Base-by-base conservation (phyloP, 2,797 vertebrate genomes). In the Malacoraja senta region DNA sequence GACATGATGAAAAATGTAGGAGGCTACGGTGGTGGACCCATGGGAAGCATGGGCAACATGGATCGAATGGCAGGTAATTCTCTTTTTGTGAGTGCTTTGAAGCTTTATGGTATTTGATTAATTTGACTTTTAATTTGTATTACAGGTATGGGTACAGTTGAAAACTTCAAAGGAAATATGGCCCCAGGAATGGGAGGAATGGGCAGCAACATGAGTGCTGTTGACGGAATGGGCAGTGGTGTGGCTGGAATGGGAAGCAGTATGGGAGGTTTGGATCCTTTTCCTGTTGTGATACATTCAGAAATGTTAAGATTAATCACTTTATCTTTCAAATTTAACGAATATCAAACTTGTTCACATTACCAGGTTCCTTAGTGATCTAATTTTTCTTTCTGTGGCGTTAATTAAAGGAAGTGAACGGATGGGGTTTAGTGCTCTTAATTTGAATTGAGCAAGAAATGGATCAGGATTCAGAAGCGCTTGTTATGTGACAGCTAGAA, bases 1-100 rank as follows among this genome's bases (percentile, higher is more conserved):
- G 98, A 99, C 95, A 97, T 95, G 94, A 97, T 99, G 96, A 97
- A 97, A 93, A 97, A 96, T 95, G 98, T 99, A 97, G 97, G 97
- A 93, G 97, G 98, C 95, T 99, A 98, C 95, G 97, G 98, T 93
- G 95, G 95, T 80, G 96, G 97, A 95, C 97, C 97, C 95, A 95
- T 97, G 96, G 94, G 94, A 0, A 95, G 96, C 94, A 97, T 98
- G 95, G 96, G 96, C 94, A 96, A 96, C 94, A 97, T 98, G 95
- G 97, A 96, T 94, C 96, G 98, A 93, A 98, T 99, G 98, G 97
- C 97, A 97, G 99, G 99, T 99, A 95, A 94, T 95, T 95, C 3
- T 81, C 8, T 61, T 86, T 76, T 76, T 93, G 93, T 15, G 0
- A 86, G 83, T 63, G 24, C 0, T 32, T 93, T 72, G 4, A 0